These are phyloP conservation scores for Thysanoteuthis rhombus DNA, from an alignment of 2,888 invertebrate species.

Conservation along the genomic window DNA sequence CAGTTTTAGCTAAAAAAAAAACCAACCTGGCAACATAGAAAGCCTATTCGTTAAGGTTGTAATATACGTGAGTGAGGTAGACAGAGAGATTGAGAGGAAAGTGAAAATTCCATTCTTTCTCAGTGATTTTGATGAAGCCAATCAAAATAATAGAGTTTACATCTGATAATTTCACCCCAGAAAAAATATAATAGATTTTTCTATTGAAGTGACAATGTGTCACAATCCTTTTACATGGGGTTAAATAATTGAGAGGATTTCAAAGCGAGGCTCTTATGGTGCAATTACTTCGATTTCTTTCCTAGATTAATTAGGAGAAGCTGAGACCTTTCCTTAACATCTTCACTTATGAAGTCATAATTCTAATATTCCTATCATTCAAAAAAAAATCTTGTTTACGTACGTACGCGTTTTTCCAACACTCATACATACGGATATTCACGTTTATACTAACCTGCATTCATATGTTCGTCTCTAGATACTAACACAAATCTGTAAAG, in stretches of 20 bases:
- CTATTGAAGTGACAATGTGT: background rate
- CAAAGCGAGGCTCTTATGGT: background rate
- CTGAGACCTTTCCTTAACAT: background rate
- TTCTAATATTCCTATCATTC: background rate
- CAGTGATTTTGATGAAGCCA: too few species aligned
- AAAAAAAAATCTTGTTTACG: background rate
- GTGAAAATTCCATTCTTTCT: background rate
- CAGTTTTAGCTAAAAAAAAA: too few species aligned
- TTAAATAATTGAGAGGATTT: background rate
- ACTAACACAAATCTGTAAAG: too few species aligned
- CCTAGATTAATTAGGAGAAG: background rate
- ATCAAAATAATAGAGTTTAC: background rate
- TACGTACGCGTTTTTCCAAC: background rate
- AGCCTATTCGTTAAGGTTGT: too few species aligned
- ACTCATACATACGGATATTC: background rate
- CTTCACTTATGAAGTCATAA: background rate
- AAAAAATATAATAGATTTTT: background rate
- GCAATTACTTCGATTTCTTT: background rate
- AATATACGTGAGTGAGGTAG: too few species aligned
- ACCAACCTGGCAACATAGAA: too few species aligned
- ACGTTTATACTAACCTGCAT: too few species aligned
- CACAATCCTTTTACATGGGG: background rate
- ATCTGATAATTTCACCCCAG: background rate
- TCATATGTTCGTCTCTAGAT: too few species aligned
- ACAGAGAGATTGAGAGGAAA: too few species aligned